Percentiles rank a stretch among this genome's conserved stretches.
phyloP scores from a whole-genome alignment of 2,888 invertebrate genomes.

The Dyspetes luteomarginatus region DNA sequence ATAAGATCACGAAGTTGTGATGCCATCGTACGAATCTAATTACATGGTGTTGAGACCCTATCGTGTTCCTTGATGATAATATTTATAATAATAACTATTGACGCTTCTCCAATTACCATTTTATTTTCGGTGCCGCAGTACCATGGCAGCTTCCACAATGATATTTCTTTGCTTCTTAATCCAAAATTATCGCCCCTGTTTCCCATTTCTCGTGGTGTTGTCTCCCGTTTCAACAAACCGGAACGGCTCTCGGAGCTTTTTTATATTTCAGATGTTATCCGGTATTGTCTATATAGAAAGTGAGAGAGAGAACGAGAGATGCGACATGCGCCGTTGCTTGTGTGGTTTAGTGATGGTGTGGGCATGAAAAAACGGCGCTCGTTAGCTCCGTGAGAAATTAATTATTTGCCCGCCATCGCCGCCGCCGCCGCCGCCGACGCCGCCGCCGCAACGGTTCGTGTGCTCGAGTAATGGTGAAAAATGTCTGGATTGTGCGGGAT shows the following conservation, averaged over 20 bases:
- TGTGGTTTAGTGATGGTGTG: slow-evolving; percentile 60
- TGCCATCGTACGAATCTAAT: too few species aligned
- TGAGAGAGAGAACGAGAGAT: slow-evolving; percentile 12
- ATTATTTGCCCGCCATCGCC: slow-evolving; percentile 82
- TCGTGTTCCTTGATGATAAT: not conserved
- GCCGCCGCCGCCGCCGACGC: slow-evolving; percentile 74
- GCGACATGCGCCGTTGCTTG: slow-evolving; percentile 44
- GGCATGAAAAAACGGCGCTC: slow-evolving; percentile 76
- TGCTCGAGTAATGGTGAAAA: slow-evolving; percentile 82
- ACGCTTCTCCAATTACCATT: too few species aligned
- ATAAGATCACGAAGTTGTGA: too few species aligned
- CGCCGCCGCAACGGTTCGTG: slow-evolving; percentile 56
- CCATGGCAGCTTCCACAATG: not conserved
- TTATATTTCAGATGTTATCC: slow-evolving; percentile 76
- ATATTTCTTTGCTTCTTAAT: slow-evolving; percentile 41
- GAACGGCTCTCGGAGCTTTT: slow-evolving; percentile 69
- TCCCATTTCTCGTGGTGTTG: slow-evolving; percentile 47
- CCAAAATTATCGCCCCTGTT: slow-evolving; percentile 49
- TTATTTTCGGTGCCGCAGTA: not conserved
- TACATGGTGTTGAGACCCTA: not conserved
- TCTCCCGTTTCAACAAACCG: slow-evolving; percentile 67
- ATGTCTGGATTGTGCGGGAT: slow-evolving; percentile 83
- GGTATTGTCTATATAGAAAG: slow-evolving; percentile 72
- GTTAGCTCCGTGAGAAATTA: slow-evolving; percentile 83
- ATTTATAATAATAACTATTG: too few species aligned